These are phyloP conservation scores for Gonocerus acuteangulatus DNA, from an alignment of 2,888 invertebrate genomes.

Conservation along the genomic window DNA sequence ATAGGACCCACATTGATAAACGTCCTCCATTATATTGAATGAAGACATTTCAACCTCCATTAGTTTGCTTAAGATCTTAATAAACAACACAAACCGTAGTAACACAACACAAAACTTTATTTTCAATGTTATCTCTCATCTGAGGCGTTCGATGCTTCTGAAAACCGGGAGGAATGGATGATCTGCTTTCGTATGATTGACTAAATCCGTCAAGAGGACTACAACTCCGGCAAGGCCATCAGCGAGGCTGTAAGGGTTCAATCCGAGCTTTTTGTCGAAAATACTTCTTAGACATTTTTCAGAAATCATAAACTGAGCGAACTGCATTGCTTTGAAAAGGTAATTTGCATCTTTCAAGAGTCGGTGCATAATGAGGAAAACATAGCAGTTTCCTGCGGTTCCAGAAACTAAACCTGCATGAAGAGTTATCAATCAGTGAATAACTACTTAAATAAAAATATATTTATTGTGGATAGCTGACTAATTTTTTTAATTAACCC, in stretches of 20 bases:
- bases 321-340: conserved; percentile 64
- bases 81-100: no score
- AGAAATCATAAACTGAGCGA: conserved; percentile 64
- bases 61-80: no score
- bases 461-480: not conserved
- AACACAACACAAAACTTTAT: no score
- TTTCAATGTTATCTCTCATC: no score
- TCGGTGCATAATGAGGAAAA: conserved; percentile 66
- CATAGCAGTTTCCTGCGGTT: conserved; percentile 73
- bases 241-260: conserved; percentile 72
- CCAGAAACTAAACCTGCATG: conserved; percentile 71
- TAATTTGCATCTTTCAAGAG: conserved; percentile 63
- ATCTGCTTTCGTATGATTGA: conserved; percentile 61
- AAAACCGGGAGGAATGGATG: conserved; percentile 75
- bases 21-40: no score
- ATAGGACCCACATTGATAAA: no score
- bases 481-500: no score
- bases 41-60: no score
- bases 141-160: no score
- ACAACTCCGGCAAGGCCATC: conserved; percentile 82
- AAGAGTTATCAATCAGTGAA: not conserved
- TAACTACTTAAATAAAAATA: not conserved
- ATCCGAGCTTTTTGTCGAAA: conserved; percentile 53
- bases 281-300: conserved; percentile 60
- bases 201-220: conserved; percentile 70